Conservation (phyloP, 2,797 vertebrate species). For the Sandelia bainsii region DNA sequence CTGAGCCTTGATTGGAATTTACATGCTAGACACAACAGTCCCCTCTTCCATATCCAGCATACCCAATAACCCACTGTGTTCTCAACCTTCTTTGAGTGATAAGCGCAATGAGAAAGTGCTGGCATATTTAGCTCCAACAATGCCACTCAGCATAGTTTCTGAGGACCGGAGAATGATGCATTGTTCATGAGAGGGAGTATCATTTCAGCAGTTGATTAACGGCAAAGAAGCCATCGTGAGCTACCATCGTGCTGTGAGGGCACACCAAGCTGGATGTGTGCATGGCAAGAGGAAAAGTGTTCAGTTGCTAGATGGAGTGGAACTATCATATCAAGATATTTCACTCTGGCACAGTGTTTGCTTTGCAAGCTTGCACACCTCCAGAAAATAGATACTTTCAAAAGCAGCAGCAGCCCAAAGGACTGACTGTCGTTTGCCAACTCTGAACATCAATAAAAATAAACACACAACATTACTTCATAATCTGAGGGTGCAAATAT, state of each 20-base stretch:
- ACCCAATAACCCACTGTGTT: slow-evolving; percentile 62
- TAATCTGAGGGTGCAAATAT: slow-evolving; percentile 48
- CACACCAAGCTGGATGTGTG: slow-evolving; percentile 61
- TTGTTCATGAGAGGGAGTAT: slow-evolving; percentile 68
- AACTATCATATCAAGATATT: slow-evolving; percentile 60
- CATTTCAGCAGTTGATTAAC: slow-evolving; percentile 73
- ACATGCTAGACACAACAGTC: slow-evolving; percentile 70
- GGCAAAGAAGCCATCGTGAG: slow-evolving; percentile 57
- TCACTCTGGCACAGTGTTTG: slow-evolving; percentile 42
- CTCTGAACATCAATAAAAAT: slow-evolving; percentile 43
- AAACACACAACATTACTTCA: slow-evolving; percentile 52
- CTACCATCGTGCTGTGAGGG: slow-evolving; percentile 49
- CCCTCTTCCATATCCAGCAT: slow-evolving; percentile 36
- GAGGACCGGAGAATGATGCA: slow-evolving; percentile 54
- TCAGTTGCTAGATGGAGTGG: slow-evolving; percentile 48
- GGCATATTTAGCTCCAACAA: slow-evolving; percentile 67
- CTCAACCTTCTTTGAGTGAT: slow-evolving; percentile 75
- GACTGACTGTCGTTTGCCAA: slow-evolving; percentile 52
- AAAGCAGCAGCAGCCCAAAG: slow-evolving; percentile 18
- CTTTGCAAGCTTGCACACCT: slow-evolving; percentile 44
- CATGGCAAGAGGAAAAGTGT: slow-evolving; percentile 44
- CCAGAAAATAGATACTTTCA: slow-evolving; percentile 49
- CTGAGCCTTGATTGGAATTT: slow-evolving; percentile 76
- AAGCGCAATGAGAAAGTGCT: slow-evolving; percentile 63
- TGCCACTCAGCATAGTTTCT: slow-evolving; percentile 47